phyloP scores from a whole-genome alignment of 2,797 vertebrate species.

The Pseudopleuronectes americanus region DNA sequence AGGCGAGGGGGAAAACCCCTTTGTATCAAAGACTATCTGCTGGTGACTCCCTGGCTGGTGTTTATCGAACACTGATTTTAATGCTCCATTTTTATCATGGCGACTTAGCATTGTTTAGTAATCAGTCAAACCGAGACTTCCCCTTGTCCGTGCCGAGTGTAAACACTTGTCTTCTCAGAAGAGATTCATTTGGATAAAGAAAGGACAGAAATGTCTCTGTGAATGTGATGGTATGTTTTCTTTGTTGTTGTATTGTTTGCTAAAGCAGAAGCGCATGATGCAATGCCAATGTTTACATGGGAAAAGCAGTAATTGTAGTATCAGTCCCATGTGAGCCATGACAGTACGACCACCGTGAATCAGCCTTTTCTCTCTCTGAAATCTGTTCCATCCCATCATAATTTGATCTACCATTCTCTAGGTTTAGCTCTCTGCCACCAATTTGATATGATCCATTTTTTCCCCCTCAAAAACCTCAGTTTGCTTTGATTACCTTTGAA shows the following conservation, averaged over 20 bases:
- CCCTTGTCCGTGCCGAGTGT: conserved; percentile 65
- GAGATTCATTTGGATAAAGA: conserved; percentile 66
- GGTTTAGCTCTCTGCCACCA: conserved; percentile 32
- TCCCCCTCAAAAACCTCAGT: conserved; percentile 47
- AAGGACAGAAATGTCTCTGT: conserved; percentile 64
- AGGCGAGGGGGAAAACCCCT: conserved; percentile 60
- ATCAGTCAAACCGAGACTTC: conserved; percentile 76
- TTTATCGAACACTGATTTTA: conserved; percentile 80
- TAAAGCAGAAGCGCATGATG: conserved; percentile 66
- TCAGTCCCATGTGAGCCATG: conserved; percentile 65
- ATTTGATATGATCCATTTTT: conserved; percentile 38
- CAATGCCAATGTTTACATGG: conserved; percentile 60
- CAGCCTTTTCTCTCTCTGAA: conserved; percentile 45
- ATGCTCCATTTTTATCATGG: conserved; percentile 78
- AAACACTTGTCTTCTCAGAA: conserved; percentile 76
- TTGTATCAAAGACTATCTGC: conserved; percentile 76
- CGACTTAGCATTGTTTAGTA: conserved; percentile 80
- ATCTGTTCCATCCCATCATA: conserved; percentile 42
- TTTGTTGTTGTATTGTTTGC: conserved; percentile 50
- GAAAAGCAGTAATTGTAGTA: conserved; percentile 62
- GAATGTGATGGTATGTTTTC: conserved; percentile 57
- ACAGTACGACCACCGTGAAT: conserved; percentile 68
- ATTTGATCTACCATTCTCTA: conserved; percentile 40
- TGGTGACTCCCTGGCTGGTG: conserved; percentile 67
- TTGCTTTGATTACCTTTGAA: conserved; percentile 62